These are phyloP conservation scores for Rattus norvegicus DNA, from an alignment of 2,113 vertebrate genomes.

Conservation along the genomic window GRCr8 NC_086033.1:107405501-107406000, in stretches of 20 bases:
- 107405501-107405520: background rate
- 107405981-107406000: background rate
- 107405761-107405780: background rate
- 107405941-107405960: fast-evolving
- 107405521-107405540: constrained; percentile 21
- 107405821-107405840: background rate
- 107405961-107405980: background rate
- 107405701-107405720: background rate
- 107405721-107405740: background rate
- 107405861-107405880: background rate
- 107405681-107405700: background rate
- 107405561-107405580: background rate
- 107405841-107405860: background rate
- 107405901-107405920: background rate
- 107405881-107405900: background rate
- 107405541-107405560: background rate
- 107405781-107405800: background rate
- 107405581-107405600: background rate
- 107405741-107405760: background rate
- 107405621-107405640: background rate
- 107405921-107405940: background rate
- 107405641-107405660: background rate
- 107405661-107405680: background rate
- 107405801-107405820: background rate
- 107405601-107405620: background rate